Percentiles rank a stretch among this genome's conserved stretches.
Evolutionary conservation across 2,113 vertebrate genomes (phyloP).

Genomic region (Grammomys dolichurus): DNA sequence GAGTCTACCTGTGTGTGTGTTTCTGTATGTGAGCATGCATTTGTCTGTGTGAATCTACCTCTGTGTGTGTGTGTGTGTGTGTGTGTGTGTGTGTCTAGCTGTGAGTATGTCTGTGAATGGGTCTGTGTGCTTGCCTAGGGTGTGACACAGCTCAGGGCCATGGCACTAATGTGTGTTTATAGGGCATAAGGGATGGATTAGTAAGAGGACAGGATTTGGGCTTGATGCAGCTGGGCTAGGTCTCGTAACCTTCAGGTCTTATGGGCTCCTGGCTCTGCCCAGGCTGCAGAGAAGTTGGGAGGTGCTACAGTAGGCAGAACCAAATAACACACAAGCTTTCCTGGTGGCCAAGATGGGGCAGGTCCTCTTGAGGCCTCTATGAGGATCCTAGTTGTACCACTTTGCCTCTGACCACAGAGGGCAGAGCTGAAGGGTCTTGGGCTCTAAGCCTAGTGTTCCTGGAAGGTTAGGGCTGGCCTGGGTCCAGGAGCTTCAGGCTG

Average conservation of each 20-base stretch:
- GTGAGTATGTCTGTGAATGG: not conserved
- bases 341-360: not conserved
- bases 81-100: not conserved
- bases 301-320: fast-evolving
- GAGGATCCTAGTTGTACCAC: no score
- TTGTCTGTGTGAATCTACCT: not conserved
- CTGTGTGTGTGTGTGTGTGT: not conserved
- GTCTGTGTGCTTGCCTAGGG: not conserved
- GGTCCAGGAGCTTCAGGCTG: no score
- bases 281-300: not conserved
- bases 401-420: not conserved
- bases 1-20: not conserved
- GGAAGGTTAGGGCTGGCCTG: not conserved
- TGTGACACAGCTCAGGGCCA: fast-evolving
- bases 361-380: not conserved
- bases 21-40: not conserved
- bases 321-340: fast-evolving
- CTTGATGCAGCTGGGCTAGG: not conserved
- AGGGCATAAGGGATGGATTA: fast-evolving
- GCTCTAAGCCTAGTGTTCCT: not conserved
- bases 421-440: not conserved
- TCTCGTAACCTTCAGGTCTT: no score
- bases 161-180: not conserved
- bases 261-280: not conserved
- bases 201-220: not conserved